These are phyloP conservation scores for Heliconius eleuchia DNA, from an alignment of 1,140 invertebrate genomes.

Conservation along the genomic window DNA sequence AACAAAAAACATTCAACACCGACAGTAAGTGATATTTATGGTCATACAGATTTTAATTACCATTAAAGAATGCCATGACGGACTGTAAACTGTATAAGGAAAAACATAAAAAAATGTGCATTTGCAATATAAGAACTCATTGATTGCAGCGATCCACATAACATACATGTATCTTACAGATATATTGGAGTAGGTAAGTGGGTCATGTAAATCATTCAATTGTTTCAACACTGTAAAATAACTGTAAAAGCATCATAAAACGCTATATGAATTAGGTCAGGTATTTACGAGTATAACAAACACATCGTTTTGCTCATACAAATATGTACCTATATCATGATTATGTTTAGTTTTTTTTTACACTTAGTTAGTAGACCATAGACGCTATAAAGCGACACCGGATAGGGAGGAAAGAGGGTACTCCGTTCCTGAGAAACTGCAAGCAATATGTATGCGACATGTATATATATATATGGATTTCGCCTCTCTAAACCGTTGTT, in stretches of 20 bases:
- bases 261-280: not conserved
- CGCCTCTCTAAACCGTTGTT: too few relatives aligned
- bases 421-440: too few relatives aligned
- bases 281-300: not conserved
- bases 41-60: not conserved
- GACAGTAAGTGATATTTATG: not conserved
- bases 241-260: not conserved
- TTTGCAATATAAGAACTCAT: not conserved
- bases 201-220: conserved; percentile 4
- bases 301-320: not conserved
- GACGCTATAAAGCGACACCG: too few relatives aligned
- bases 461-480: too few relatives aligned
- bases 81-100: not conserved
- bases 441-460: too few relatives aligned
- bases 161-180: not conserved
- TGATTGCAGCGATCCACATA: not conserved
- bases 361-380: too few relatives aligned
- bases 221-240: not conserved
- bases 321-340: not conserved
- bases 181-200: not conserved
- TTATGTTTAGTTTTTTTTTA: too few relatives aligned
- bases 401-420: not conserved
- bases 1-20: too few relatives aligned
- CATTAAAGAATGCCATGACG: not conserved
- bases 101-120: not conserved